Evolutionary conservation across 2,888 invertebrate species (phyloP).

Genomic region (Drosophila aldrichi): DNA sequence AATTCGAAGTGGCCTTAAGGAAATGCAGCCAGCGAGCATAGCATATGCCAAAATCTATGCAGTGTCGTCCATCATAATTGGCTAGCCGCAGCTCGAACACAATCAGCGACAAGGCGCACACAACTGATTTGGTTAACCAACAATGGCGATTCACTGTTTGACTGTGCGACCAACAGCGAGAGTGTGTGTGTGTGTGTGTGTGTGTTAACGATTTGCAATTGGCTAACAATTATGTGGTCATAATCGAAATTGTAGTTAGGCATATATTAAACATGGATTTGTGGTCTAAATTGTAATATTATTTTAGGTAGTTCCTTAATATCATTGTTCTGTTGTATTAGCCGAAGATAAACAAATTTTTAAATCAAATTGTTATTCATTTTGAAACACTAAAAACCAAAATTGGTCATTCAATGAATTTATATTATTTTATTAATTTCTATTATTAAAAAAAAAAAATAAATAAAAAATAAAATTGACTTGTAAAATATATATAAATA

Average conservation of each 20-base stretch:
- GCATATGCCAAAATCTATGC: background rate
- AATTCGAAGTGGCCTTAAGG: constrained; percentile 36
- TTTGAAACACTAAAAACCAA: no score
- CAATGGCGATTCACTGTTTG: background rate
- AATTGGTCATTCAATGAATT: no score
- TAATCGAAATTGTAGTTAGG: background rate
- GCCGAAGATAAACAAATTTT: background rate
- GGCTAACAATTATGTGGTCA: background rate
- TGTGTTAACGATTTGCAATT: constrained; percentile 2
- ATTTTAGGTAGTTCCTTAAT: background rate
- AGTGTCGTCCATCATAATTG: constrained; percentile 9
- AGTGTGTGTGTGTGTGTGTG: background rate
- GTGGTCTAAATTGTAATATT: background rate
- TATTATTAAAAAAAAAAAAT: no score
- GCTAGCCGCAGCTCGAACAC: background rate
- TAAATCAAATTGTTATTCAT: no score
- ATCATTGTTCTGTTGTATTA: background rate
- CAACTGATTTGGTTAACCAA: constrained; percentile 17
- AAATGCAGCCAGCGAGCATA: constrained; percentile 10
- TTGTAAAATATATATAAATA: no score
- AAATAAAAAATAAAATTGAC: no score
- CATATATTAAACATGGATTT: background rate
- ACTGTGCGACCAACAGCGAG: background rate
- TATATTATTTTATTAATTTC: no score
- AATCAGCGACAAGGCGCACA: background rate